Percentiles rank a stretch among this genome's conserved stretches.
Evolutionary conservation across 2,888 invertebrate genomes (phyloP).

Genomic region (Helicoverpa assulta): DNA sequence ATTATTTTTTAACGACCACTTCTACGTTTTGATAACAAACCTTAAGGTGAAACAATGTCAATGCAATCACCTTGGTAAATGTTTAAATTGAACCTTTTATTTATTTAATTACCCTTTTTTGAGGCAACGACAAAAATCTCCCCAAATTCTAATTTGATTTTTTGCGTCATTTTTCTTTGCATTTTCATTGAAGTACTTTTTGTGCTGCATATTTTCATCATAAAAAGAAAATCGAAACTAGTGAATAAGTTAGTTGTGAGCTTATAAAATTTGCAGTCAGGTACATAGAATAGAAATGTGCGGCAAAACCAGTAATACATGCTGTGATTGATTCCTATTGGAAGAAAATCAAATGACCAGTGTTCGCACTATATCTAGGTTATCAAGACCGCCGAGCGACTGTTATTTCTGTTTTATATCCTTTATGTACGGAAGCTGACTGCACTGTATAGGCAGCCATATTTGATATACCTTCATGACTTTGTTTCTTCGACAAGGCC

Average conservation of each 20-base stretch:
- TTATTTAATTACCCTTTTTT: conserved; percentile 45
- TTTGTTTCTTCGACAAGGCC: conserved; percentile 3
- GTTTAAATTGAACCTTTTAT: conserved; percentile 51
- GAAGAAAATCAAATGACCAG: conserved; percentile 43
- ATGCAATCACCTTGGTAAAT: conserved; percentile 48
- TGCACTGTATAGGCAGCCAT: conserved; percentile 21
- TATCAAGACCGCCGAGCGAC: conserved; percentile 47
- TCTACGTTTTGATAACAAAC: conserved; percentile 37
- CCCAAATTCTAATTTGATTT: conserved; percentile 40
- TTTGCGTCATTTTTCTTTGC: conserved; percentile 24
- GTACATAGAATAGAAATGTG: background rate
- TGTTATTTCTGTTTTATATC: conserved; percentile 45
- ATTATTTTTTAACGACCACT: conserved; percentile 17
- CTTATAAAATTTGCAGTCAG: background rate
- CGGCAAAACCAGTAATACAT: background rate
- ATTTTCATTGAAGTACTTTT: conserved; percentile 8
- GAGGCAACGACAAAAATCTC: conserved; percentile 39
- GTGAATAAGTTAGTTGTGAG: background rate
- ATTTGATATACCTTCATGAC: conserved; percentile 15
- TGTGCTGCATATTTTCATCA: too few relatives aligned
- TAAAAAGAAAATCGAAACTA: background rate
- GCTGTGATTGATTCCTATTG: conserved; percentile 32
- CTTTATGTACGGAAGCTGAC: conserved; percentile 43
- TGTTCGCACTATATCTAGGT: conserved; percentile 47
- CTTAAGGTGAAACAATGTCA: conserved; percentile 51